A percentile compares a stretch with the other conserved stretches of the same genome.
These are phyloP conservation scores for Drosophila dunni DNA, from an alignment of 1,140 invertebrate genomes.

Conservation along the genomic window DNA sequence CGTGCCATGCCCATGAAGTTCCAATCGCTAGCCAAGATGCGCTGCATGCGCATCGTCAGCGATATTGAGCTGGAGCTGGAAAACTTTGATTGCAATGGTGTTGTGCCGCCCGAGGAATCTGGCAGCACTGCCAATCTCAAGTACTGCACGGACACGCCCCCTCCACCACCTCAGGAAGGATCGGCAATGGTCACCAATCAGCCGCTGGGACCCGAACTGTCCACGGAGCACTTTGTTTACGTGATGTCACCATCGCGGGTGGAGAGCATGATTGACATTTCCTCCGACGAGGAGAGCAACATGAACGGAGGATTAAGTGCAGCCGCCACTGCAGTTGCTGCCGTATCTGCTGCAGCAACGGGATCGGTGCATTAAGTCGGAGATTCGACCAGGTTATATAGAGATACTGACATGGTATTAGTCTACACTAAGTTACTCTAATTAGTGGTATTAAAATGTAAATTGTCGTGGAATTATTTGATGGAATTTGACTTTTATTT, in stretches of 20 bases:
- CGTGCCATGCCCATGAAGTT: constrained; percentile 81
- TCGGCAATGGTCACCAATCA: constrained; percentile 26
- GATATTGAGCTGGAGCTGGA: constrained; percentile 81
- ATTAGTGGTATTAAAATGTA: constrained; percentile 21
- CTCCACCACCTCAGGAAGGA: constrained; percentile 55
- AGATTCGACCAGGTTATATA: too few species aligned
- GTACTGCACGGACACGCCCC: constrained; percentile 75
- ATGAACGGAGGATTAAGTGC: constrained; percentile 53
- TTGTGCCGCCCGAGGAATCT: constrained; percentile 58
- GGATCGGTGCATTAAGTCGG: constrained; percentile 32
- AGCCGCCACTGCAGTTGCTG: neutral
- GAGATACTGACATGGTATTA: constrained; percentile 37
- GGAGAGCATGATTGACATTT: constrained; percentile 83
- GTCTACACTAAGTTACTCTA: constrained; percentile 20
- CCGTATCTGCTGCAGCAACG: neutral
- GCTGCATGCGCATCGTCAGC: constrained; percentile 82
- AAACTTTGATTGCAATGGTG: constrained; percentile 73
- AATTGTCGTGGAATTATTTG: constrained; percentile 17
- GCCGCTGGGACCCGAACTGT: constrained; percentile 53
- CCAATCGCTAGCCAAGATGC: constrained; percentile 81
- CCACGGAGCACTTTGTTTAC: constrained; percentile 81
- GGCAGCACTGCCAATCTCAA: constrained; percentile 59
- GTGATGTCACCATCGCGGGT: constrained; percentile 83
- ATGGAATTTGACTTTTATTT: constrained; percentile 30
- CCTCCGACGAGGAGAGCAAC: constrained; percentile 78